Conservation (phyloP, 2,797 vertebrate genomes). For the Falco concolor region DNA sequence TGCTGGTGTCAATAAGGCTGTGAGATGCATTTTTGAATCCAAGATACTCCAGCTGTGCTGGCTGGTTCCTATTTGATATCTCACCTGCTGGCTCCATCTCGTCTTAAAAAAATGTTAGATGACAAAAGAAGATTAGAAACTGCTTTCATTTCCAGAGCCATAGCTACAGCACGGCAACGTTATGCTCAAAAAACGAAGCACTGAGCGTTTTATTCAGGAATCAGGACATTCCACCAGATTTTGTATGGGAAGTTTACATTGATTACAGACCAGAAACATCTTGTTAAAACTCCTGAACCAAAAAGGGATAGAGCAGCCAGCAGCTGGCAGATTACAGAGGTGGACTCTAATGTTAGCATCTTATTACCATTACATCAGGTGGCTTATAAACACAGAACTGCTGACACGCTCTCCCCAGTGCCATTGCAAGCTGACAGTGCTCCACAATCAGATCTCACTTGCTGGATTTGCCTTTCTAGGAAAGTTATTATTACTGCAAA, state of each 20-base stretch:
- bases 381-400: neutral
- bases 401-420: neutral
- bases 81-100: constrained; percentile 5
- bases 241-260: neutral
- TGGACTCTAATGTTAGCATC: neutral
- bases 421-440: neutral
- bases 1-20: neutral
- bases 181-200: neutral
- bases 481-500: neutral
- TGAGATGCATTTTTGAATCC: neutral
- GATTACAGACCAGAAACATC: constrained; percentile 45
- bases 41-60: neutral
- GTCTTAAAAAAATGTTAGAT: neutral
- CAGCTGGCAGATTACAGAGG: neutral
- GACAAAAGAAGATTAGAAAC: neutral
- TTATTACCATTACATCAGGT: neutral
- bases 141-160: neutral
- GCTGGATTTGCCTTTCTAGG: neutral
- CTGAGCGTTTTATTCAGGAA: neutral
- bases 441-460: neutral
- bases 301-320: neutral
- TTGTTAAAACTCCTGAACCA: neutral
- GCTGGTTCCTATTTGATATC: neutral
- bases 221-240: neutral
- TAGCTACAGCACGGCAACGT: neutral